phyloP scores from a whole-genome alignment of 2,113 vertebrate genomes.

The Callithrix jacchus region DNA sequence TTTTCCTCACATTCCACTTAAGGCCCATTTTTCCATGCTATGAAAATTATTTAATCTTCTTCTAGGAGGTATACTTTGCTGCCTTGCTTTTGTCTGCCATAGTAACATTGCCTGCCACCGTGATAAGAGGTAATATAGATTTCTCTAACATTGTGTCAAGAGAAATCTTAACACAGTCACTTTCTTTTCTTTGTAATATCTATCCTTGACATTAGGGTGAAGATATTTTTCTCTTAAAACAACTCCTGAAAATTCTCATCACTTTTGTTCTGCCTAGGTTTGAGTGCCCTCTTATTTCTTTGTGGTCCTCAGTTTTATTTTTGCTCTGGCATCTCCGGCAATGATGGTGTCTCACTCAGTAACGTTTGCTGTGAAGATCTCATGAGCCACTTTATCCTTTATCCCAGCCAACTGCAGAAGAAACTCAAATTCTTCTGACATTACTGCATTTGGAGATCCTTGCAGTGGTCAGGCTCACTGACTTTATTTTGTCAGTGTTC shows the following conservation, averaged over 20 bases:
- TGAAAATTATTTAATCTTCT: not conserved
- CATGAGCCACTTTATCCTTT: slow-evolving; percentile 51
- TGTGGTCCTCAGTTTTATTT: slow-evolving; percentile 43
- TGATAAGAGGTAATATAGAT: no score
- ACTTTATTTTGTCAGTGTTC: not conserved
- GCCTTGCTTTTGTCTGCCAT: slow-evolving; percentile 55
- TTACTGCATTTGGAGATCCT: not conserved
- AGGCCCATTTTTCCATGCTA: not conserved
- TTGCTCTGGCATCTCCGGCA: slow-evolving; percentile 58
- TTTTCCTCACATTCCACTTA: slow-evolving; percentile 28
- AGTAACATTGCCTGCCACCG: not conserved
- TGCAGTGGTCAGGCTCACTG: not conserved
- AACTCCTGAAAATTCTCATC: not conserved
- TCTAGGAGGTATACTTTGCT: not conserved
- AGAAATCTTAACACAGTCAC: slow-evolving; percentile 30
- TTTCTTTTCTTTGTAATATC: slow-evolving; percentile 60
- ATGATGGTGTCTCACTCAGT: slow-evolving; percentile 57
- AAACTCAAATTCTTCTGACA: slow-evolving; percentile 62
- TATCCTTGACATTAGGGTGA: slow-evolving; percentile 64
- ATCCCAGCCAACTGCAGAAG: slow-evolving; percentile 57
- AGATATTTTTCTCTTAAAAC: slow-evolving; percentile 14
- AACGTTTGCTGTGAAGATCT: slow-evolving; percentile 57
- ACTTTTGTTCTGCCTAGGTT: slow-evolving; percentile 52
- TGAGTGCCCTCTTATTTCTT: slow-evolving; percentile 52
- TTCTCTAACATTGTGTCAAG: not conserved